Percentiles rank a stretch among this genome's conserved stretches.
phyloP scores from a whole-genome alignment of 2,113 vertebrate genomes.

The Syrmaticus mikado region DNA sequence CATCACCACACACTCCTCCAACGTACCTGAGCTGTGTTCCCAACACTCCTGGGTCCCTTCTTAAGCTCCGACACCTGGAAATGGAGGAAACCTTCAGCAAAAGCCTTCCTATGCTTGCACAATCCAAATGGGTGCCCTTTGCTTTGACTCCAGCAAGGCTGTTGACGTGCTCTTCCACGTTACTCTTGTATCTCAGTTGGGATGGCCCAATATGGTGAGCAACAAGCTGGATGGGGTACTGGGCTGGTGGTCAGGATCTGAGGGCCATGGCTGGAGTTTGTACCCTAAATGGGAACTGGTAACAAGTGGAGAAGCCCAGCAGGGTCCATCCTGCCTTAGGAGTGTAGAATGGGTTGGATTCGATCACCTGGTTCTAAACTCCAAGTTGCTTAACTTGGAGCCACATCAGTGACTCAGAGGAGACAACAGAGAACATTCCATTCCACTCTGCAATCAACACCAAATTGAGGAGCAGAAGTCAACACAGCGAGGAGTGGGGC shows the following conservation, averaged over 20 bases:
- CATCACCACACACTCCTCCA: neutral
- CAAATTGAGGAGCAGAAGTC: rapidly evolving
- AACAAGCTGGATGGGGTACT: neutral
- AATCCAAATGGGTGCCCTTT: rapidly evolving
- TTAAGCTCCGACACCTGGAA: neutral
- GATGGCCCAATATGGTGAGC: neutral
- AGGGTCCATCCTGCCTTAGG: rapidly evolving
- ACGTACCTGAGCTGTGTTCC: neutral
- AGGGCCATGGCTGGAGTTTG: rapidly evolving
- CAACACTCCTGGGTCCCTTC: neutral
- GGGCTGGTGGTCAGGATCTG: rapidly evolving
- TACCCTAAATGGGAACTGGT: neutral
- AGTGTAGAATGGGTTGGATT: too few species aligned
- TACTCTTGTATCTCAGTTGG: rapidly evolving
- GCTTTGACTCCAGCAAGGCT: neutral
- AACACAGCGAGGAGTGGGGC: neutral
- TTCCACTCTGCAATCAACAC: neutral
- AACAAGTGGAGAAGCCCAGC: neutral
- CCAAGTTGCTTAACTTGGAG: too few species aligned
- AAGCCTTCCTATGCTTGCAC: neutral
- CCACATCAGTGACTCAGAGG: rapidly evolving
- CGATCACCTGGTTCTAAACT: too few species aligned
- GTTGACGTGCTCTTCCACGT: neutral
- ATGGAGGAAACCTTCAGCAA: neutral
- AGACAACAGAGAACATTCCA: neutral